phyloP scores from a whole-genome alignment of 2,113 vertebrate species.

The Callorhinus ursinus region DNA sequence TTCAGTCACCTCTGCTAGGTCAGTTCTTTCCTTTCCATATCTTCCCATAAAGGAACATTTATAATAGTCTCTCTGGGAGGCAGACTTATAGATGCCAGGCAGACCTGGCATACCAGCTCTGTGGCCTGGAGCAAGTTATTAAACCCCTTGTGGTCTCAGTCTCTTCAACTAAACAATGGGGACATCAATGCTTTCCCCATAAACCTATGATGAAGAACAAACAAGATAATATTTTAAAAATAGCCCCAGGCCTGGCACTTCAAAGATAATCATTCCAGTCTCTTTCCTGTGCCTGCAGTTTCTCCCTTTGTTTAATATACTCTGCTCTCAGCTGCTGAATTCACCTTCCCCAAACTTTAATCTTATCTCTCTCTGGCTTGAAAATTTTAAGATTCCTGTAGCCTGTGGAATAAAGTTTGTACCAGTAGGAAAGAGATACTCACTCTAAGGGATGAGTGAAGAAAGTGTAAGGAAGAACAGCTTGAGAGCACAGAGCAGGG shows the following conservation, averaged over 20 bases:
- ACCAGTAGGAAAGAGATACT: accelerated
- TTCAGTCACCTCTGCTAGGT: background rate
- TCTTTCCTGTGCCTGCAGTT: background rate
- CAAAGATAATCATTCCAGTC: background rate
- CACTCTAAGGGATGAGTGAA: background rate
- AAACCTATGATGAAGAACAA: background rate
- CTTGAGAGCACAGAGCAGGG: background rate
- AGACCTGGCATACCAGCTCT: background rate
- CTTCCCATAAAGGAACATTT: background rate
- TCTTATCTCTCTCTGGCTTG: background rate
- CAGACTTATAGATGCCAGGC: background rate
- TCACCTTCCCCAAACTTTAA: constrained; percentile 10
- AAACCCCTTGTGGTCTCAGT: background rate
- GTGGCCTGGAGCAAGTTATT: background rate
- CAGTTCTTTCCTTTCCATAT: background rate
- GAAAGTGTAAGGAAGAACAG: background rate
- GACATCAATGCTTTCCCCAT: background rate
- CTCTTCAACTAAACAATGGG: constrained; percentile 15
- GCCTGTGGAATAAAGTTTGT: background rate
- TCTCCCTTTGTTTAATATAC: constrained; percentile 39
- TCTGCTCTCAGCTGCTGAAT: background rate
- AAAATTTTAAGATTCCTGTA: background rate
- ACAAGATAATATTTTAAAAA: constrained; percentile 11
- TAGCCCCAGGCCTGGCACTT: background rate
- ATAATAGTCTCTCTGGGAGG: background rate